phyloP scores from a whole-genome alignment of 23 tunicate species.

The Clavelina lepadiformis region DNA sequence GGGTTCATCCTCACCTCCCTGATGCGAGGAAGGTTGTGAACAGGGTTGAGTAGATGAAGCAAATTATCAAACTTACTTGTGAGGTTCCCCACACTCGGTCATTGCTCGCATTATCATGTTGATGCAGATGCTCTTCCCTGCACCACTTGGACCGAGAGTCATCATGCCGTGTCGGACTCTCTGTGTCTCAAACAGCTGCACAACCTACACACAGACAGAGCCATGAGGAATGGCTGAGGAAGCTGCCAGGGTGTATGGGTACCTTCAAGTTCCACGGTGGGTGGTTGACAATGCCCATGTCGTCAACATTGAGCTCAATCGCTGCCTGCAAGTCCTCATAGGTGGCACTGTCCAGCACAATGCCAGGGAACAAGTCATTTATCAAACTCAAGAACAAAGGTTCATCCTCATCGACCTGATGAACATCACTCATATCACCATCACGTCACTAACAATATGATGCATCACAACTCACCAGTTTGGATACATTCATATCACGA shows the following conservation, averaged over 20 bases:
- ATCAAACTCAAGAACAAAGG: constrained; percentile 92
- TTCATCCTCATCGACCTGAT: constrained; percentile 97
- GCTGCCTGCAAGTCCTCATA: constrained; percentile 90
- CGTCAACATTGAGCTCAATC: constrained; percentile 59
- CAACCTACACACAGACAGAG: constrained; percentile 35
- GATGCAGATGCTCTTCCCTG: constrained; percentile 89
- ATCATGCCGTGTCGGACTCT: constrained; percentile 98
- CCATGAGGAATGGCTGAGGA: not conserved
- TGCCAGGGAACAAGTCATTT: constrained; percentile 96
- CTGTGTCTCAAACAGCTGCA: constrained; percentile 97
- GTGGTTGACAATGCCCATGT: constrained; percentile 94
- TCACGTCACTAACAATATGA: not conserved
- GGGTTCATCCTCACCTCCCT: constrained; percentile 99
- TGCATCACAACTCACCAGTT: constrained; percentile 57
- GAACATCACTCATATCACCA: too few species aligned
- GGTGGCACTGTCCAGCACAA: constrained; percentile 87
- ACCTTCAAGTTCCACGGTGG: constrained; percentile 99
- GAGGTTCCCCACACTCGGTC: constrained; percentile 96
- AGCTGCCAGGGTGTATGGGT: not conserved
- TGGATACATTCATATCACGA: constrained; percentile 95
- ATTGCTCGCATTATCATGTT: constrained; percentile 96
- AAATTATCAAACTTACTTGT: constrained; percentile 45
- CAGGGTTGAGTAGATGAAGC: not conserved
- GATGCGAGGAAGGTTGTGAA: too few species aligned
- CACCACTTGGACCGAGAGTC: constrained; percentile 96